Base-by-base conservation (phyloP, 2,797 vertebrate genomes). In the Hippoglossus hippoglossus region DNA sequence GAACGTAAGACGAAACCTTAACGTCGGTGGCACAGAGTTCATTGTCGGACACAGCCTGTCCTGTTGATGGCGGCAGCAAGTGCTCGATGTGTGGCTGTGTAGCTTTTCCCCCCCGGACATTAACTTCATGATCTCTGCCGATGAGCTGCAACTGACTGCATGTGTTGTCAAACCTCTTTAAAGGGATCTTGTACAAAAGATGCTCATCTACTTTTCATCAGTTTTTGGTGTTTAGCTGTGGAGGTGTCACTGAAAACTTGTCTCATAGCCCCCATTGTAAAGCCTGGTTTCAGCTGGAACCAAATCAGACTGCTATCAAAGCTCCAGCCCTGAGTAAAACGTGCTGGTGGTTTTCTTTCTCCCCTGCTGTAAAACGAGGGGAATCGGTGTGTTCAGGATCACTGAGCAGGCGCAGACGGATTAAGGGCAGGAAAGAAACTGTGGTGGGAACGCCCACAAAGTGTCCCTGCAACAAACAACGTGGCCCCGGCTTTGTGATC, bases 1-100 rank as follows among this genome's bases (percentile, higher is more conserved):
- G 91, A 86, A 84, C 87, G 90, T 91, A 91, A 91, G 90, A 89
- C 60, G 90, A 91, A 89, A 90, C 85, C 83, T 73, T 79, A 53
- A 65, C 79, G 84, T 78, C 66, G 65, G 66, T 39, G 57, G 67
- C 46, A 6, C 26, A 2, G 57, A 49, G 80, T 80, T 83, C 55
- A 71, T 16, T 46, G 67, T 41, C 46, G 51, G 77, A 74, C 77
- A 26, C 19, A 12, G 54, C 10, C 55, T 50, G 1, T 46, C 53
- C 67, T 26, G 69, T 55, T 64, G 74, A 73, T 77, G 76, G 78
- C 73, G 54, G 75, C 66, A 79, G 77, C 71, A 71, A 70, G 73
- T 78, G 73, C 57, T 56, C 5, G 16, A 11, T 57, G 63, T 64
- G 28, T 46, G 57, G 16, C 4, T 19, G 44, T 19, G 44, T 46